phyloP scores from a whole-genome alignment of 2,888 invertebrate species.

The Orthosia cruda region DNA sequence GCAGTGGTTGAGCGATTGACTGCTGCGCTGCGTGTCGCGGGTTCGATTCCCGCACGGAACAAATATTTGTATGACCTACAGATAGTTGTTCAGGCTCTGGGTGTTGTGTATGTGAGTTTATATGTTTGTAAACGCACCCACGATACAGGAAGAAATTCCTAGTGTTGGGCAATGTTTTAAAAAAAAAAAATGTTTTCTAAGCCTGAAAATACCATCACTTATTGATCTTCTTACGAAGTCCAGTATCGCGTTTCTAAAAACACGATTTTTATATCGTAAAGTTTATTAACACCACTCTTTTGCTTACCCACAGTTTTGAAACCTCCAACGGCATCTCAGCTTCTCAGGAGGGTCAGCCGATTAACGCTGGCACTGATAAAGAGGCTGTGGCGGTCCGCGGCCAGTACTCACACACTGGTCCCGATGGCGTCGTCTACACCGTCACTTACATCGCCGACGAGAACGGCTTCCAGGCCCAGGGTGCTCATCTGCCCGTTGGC shows the following conservation, averaged over 20 bases:
- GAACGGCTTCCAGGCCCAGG: constrained; percentile 90
- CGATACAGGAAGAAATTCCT: too few species aligned
- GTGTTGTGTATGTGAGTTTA: too few species aligned
- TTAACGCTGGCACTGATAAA: constrained; percentile 79
- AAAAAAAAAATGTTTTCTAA: not conserved
- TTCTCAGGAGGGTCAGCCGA: constrained; percentile 74
- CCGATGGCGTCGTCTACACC: constrained; percentile 87
- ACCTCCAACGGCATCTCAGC: constrained; percentile 82
- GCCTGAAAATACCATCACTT: not conserved
- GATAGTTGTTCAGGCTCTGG: too few species aligned
- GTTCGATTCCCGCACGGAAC: too few species aligned
- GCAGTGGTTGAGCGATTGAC: too few species aligned
- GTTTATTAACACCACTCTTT: constrained; percentile 17
- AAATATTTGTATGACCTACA: too few species aligned
- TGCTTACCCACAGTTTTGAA: constrained; percentile 71
- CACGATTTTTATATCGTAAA: not conserved
- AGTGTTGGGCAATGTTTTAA: too few species aligned
- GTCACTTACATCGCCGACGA: constrained; percentile 90
- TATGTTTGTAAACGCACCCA: too few species aligned
- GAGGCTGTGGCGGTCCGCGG: constrained; percentile 80
- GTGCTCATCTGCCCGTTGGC: constrained; percentile 80
- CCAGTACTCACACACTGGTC: constrained; percentile 83
- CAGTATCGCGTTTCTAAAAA: not conserved
- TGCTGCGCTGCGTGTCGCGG: too few species aligned
- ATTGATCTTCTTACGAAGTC: not conserved